Evolutionary conservation across 2,888 invertebrate genomes (phyloP).

Genomic region (Mythimna impura): DNA sequence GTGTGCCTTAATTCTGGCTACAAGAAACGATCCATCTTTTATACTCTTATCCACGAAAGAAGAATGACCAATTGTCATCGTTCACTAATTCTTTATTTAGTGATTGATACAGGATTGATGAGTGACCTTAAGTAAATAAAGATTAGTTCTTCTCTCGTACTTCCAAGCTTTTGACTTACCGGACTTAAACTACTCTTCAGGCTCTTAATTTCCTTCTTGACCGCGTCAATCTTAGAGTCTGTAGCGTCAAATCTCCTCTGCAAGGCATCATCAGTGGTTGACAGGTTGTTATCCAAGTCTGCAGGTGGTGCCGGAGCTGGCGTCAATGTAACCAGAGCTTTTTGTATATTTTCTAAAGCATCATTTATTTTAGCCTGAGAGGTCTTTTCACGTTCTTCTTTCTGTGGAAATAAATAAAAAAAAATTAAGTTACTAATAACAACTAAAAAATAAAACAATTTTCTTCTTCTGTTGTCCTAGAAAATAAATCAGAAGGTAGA

Average conservation of each 20-base stretch:
- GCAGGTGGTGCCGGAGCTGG: constrained; percentile 57
- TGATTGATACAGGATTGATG: not conserved
- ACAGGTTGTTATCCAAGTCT: constrained; percentile 78
- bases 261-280: constrained; percentile 73
- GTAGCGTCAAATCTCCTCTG: constrained; percentile 79
- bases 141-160: not conserved
- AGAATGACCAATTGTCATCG: too few relatives aligned
- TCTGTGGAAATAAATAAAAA: constrained; percentile 78
- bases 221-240: constrained; percentile 81
- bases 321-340: constrained; percentile 76
- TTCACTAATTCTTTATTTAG: not conserved
- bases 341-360: constrained; percentile 85
- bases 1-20: not conserved
- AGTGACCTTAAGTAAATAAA: not conserved
- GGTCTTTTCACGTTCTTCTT: constrained; percentile 92
- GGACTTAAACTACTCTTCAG: constrained; percentile 80
- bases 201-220: constrained; percentile 79
- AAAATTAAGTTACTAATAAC: too few relatives aligned
- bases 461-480: not conserved
- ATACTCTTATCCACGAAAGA: too few relatives aligned
- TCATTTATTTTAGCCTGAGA: constrained; percentile 92
- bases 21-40: too few relatives aligned
- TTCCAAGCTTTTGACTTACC: constrained; percentile 66
- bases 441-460: not conserved
- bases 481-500: not conserved